Conservation (phyloP, 2,888 invertebrate genomes). For the Agrilus cyanescens region DNA sequence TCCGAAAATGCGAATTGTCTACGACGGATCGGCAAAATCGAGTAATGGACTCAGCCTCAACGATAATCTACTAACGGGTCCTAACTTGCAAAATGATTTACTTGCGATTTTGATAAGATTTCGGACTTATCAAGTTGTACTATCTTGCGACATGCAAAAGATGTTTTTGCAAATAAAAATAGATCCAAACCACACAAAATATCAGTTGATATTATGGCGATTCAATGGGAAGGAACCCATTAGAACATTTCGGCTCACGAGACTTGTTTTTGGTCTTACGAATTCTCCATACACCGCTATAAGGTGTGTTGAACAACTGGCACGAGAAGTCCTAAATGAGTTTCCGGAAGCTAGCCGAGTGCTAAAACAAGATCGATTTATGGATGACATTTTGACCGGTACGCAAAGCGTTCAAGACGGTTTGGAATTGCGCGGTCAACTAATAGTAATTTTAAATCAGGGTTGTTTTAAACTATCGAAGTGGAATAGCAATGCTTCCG, state of each 20-base stretch:
- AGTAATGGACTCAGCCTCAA: too few relatives aligned
- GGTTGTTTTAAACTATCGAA: constrained; percentile 5
- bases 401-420: constrained; percentile 6
- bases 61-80: background rate
- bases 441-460: constrained; percentile 1
- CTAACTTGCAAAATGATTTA: too few relatives aligned
- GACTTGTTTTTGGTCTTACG: constrained; percentile 7
- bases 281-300: constrained; percentile 5
- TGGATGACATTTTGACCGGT: constrained; percentile 12
- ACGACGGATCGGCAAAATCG: too few relatives aligned
- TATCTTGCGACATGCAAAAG: background rate
- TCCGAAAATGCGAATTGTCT: too few relatives aligned
- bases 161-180: background rate
- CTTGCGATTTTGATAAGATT: background rate
- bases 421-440: background rate
- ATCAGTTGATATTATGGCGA: background rate
- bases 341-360: constrained; percentile 5
- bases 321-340: background rate
- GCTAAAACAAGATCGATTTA: constrained; percentile 12
- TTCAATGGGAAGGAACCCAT: background rate
- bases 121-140: background rate
- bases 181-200: too few relatives aligned
- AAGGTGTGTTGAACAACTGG: constrained; percentile 8
- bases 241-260: constrained; percentile 4
- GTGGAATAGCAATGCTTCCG: background rate